Evolutionary conservation across 23 tunicate genomes (phyloP), one percentile per base, ranked within the genome.

Genomic region (Clavelina lepadiformis): DNA sequence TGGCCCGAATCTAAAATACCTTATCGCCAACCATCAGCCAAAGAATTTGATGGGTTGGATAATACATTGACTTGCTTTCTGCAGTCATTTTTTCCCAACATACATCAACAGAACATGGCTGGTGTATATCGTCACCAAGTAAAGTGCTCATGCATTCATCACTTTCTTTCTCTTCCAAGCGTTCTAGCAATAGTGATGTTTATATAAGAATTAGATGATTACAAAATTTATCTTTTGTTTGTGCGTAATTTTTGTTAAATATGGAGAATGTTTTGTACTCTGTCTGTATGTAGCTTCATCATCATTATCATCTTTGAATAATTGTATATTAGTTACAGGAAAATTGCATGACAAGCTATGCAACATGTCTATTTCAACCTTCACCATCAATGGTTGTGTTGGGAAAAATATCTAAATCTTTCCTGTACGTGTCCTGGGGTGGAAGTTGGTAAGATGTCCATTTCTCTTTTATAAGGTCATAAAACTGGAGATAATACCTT

Each of bases 41-140:
- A 22, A 81, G 45, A 27, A 81, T 53, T 65, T 81, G 88, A 58
- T 81, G 88, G 2, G 88, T 81, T 7, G 79, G 56, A n/a, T 51
- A 45, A 58, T 81, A 81, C 37, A 55, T 29, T 18, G 35, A 24
- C 6, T 31, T 47, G 24, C 73, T 74, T n/a, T 33, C 30, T 20
- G 29, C 52, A 1, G 88, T 72, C 88, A 81, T 81, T 28, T 25
- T 7, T 15, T 81, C 51, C 79, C 74, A 81, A 33, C 88, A 81
- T 6, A 28, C 24, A 13, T 56, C 74, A 3, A 81, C 15, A 22
- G 29, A 28, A 46, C 88, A 81, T 55, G 31, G 46, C 11, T 73
- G 25, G 19, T 30, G 19, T 8, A 66, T 56, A 19, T 31, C 26
- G 2, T 33, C 28, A 7, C 71, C 80, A 63, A 65, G 6, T 19